Evolutionary conservation across 2,113 vertebrate species (phyloP).

Genomic region (Narcine bancroftii): DNA sequence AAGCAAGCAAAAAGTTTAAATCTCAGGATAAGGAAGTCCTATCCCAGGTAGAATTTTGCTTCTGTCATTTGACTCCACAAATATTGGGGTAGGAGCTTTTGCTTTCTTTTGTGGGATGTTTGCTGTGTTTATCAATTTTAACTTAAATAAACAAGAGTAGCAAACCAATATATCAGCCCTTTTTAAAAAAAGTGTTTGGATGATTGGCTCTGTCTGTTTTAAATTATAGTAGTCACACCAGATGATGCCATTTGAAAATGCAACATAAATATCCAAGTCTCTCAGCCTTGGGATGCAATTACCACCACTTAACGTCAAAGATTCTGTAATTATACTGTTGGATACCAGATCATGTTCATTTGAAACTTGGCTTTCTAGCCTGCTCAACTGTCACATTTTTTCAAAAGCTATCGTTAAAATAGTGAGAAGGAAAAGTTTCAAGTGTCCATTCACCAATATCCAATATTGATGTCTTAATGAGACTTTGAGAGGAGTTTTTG

Average conservation of each 20-base stretch:
- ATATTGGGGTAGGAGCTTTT: background rate
- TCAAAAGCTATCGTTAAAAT: background rate
- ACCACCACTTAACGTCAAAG: background rate
- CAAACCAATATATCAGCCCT: background rate
- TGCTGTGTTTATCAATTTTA: background rate
- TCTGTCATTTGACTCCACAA: background rate
- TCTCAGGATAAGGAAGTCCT: background rate
- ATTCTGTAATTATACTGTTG: background rate
- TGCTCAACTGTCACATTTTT: background rate
- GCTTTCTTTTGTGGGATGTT: background rate
- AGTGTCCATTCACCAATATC: background rate
- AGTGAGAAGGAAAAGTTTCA: no score
- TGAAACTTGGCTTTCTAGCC: background rate
- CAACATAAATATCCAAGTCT: background rate
- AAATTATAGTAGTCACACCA: background rate
- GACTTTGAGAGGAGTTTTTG: background rate
- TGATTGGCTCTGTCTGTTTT: background rate
- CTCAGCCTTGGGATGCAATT: background rate
- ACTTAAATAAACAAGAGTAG: background rate
- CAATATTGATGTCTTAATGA: background rate
- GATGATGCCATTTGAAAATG: background rate
- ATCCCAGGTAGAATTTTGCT: background rate
- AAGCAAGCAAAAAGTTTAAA: background rate
- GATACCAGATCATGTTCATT: background rate
- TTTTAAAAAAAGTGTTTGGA: background rate